Percentiles rank a stretch among this genome's conserved stretches.
Conservation (phyloP, 2,113 vertebrate genomes). For the Hiodon alosoides region DNA sequence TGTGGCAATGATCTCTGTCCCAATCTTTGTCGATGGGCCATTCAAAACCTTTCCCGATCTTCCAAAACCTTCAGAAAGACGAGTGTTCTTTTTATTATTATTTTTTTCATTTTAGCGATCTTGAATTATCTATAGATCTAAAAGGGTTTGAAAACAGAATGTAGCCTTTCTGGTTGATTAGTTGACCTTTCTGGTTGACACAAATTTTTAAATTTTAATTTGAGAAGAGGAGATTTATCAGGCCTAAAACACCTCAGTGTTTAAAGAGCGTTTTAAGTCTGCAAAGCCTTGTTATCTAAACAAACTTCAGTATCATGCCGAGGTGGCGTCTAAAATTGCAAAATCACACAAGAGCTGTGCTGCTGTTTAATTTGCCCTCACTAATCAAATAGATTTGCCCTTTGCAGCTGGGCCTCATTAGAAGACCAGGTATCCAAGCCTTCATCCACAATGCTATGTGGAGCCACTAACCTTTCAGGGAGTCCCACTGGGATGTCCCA, state of each 20-base stretch:
- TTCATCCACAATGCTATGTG: constrained; percentile 48
- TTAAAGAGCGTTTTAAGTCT: not conserved
- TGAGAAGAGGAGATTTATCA: not conserved
- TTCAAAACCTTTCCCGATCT: too few relatives aligned
- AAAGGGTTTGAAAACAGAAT: too few relatives aligned
- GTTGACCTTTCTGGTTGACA: not conserved
- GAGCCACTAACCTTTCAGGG: constrained; percentile 58
- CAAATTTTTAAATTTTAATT: not conserved
- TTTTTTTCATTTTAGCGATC: too few relatives aligned
- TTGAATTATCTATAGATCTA: too few relatives aligned
- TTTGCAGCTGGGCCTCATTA: constrained; percentile 41
- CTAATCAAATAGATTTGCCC: constrained; percentile 35
- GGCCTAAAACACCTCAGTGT: not conserved
- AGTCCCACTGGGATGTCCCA: constrained; percentile 44
- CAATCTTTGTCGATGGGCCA: too few relatives aligned
- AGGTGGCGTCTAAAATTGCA: constrained; percentile 3
- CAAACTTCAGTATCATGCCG: constrained; percentile 17
- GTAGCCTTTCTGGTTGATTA: too few relatives aligned
- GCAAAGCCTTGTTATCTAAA: not conserved
- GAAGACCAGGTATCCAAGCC: constrained; percentile 11
- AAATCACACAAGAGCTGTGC: constrained; percentile 7
- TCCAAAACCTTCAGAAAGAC: too few relatives aligned
- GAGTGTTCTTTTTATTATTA: too few relatives aligned
- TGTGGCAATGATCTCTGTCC: too few relatives aligned
- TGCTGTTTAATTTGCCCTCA: constrained; percentile 18